These are phyloP conservation scores for Ypsolopha sequella DNA, from an alignment of 2,888 invertebrate species.

Conservation along the genomic window DNA sequence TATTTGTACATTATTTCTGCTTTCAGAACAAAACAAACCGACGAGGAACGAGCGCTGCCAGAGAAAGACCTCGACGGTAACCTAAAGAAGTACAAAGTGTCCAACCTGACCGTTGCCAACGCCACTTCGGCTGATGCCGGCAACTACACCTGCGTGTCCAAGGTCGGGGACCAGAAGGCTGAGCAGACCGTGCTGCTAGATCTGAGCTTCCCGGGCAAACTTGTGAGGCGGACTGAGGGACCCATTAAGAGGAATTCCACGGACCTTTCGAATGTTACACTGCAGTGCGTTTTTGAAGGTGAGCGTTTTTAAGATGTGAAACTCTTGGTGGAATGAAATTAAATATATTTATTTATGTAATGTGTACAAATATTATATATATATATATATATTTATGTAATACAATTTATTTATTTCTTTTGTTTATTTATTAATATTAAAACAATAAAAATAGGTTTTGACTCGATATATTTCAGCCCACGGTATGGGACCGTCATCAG, in stretches of 20 bases:
- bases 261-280: conserved; percentile 21
- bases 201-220: conserved; percentile 30
- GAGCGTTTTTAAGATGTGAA: conserved; percentile 9
- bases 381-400: too few species aligned
- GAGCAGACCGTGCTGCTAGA: conserved; percentile 23
- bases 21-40: conserved; percentile 28
- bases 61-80: conserved; percentile 31
- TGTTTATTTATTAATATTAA: too few species aligned
- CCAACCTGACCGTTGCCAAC: conserved; percentile 30
- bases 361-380: too few species aligned
- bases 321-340: neutral
- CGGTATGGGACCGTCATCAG: too few species aligned
- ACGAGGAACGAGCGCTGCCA: conserved; percentile 15
- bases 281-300: conserved; percentile 56
- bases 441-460: too few species aligned
- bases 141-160: conserved; percentile 41
- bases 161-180: conserved; percentile 11
- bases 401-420: too few species aligned
- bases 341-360: too few species aligned
- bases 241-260: conserved; percentile 29
- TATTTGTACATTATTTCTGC: conserved; percentile 2
- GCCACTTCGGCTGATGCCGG: conserved; percentile 35
- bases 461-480: too few species aligned
- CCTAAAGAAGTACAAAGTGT: conserved; percentile 22
- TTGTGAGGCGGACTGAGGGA: conserved; percentile 24